Conservation (phyloP, 2,113 vertebrate genomes). For the Dromaius novaehollandiae region DNA sequence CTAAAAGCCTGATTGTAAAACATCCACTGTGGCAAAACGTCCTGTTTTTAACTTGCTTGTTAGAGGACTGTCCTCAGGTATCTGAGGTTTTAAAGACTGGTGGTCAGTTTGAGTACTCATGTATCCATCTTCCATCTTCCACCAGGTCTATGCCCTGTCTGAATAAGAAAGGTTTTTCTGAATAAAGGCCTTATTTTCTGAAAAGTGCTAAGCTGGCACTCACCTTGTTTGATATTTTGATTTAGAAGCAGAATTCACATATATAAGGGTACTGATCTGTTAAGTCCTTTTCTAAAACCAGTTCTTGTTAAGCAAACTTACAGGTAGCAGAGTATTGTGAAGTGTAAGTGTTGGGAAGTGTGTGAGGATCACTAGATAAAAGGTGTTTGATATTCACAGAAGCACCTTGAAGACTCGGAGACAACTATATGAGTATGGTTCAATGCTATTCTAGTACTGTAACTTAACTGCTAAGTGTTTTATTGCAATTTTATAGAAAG, state of each 20-base stretch:
- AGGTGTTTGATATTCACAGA: neutral
- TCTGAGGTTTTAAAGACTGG: neutral
- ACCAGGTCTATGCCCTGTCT: neutral
- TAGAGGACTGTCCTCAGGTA: neutral
- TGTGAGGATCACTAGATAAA: neutral
- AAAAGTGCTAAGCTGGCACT: neutral
- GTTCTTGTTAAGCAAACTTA: neutral
- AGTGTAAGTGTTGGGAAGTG: constrained; percentile 15
- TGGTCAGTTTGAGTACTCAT: neutral
- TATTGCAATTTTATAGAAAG: neutral
- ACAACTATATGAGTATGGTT: neutral
- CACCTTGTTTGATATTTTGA: neutral
- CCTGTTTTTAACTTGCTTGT: neutral
- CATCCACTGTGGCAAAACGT: neutral
- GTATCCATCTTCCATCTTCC: neutral
- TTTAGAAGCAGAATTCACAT: neutral
- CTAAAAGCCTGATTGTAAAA: neutral
- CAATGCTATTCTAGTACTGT: neutral
- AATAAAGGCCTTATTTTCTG: neutral
- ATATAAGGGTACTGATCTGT: neutral
- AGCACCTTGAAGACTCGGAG: neutral
- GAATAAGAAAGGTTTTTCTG: neutral
- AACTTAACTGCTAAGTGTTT: neutral
- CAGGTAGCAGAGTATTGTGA: neutral
- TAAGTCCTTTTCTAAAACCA: neutral